Evolutionary conservation across 2,888 invertebrate genomes (phyloP), one percentile per base, ranked within the genome.

Genomic region (Lithophane semibrunnea): DNA sequence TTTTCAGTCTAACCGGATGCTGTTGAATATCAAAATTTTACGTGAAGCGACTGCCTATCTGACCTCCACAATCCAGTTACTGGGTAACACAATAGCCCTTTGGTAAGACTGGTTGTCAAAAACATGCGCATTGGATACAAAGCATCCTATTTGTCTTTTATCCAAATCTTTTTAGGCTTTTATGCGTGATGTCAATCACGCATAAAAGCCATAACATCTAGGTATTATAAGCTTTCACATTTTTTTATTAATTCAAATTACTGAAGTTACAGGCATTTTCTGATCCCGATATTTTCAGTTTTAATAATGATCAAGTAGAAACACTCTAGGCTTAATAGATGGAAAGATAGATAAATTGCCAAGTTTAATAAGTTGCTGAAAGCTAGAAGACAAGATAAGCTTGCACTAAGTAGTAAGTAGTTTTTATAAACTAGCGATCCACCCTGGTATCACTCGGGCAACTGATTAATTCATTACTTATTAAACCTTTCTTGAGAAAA

Each of bases 371-470:
- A 49, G 13, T 21, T 49, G 21, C 24, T 49, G 10, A 37, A 42
- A 71, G 68, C 29, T 37, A 49, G 24, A 29, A 42, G 2, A 0
- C 10, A 44, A 60, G 2, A 12, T 3, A 3, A n/a, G 16, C 2
- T 18, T 9, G 24, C 4, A n/a, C 29, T 58, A 47, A 47, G 18
- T 47, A 18, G 16, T 58, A 47, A 47, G 18, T 47, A 18, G 16
- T 47, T 1, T 58, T 21, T 9, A 47, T 37, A 68, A 58, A 73
- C 16, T 44, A 13, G 4, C 18, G 0, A 71, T 47, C 29, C 1
- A 29, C 1, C 0, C 3, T 16, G 2, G 0, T 16, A n/a, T 16
- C 24, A 21, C 10, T 7, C 3, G 4, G 3, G 16, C 3, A 10
- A 21, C 29, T 29, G 8, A 70, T 29, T 24, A 24, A 56, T n/a